These are phyloP conservation scores for Tridacna crocea DNA, from an alignment of 2,888 invertebrate species.

Conservation along the genomic window DNA sequence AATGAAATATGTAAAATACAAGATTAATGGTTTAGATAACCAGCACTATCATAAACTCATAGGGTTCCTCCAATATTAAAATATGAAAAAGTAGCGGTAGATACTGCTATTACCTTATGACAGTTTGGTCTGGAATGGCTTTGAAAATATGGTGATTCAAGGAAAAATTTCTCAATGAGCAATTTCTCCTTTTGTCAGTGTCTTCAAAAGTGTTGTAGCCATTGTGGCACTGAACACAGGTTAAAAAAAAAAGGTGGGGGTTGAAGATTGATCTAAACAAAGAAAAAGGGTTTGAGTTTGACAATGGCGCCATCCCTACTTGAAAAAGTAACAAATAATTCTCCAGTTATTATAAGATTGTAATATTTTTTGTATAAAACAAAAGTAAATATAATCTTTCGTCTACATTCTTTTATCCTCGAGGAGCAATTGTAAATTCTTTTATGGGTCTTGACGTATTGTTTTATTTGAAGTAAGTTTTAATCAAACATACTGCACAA, in stretches of 20 bases:
- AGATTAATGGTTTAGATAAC: too few relatives aligned
- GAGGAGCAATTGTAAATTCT: neutral
- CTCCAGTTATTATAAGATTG: slow-evolving; percentile 18
- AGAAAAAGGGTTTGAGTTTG: neutral
- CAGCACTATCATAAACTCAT: too few relatives aligned
- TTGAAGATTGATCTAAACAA: too few relatives aligned
- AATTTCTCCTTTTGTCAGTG: neutral
- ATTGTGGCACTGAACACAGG: too few relatives aligned
- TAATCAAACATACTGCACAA: too few relatives aligned
- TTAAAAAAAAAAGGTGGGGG: too few relatives aligned
- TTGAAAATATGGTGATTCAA: neutral
- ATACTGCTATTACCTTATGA: too few relatives aligned
- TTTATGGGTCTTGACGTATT: too few relatives aligned
- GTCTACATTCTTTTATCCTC: slow-evolving; percentile 9
- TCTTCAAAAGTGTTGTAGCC: neutral
- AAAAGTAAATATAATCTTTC: slow-evolving; percentile 26
- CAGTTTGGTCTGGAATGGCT: neutral
- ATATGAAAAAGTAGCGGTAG: too few relatives aligned
- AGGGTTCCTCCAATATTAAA: too few relatives aligned
- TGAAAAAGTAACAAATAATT: slow-evolving; percentile 16
- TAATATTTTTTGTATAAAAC: slow-evolving; percentile 13
- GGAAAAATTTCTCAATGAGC: neutral
- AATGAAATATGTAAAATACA: too few relatives aligned
- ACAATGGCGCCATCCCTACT: slow-evolving; percentile 15
- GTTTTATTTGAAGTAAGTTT: too few relatives aligned